These are phyloP conservation scores for Cerceris ruficornis DNA, from an alignment of 2,888 invertebrate genomes.

Conservation along the genomic window DNA sequence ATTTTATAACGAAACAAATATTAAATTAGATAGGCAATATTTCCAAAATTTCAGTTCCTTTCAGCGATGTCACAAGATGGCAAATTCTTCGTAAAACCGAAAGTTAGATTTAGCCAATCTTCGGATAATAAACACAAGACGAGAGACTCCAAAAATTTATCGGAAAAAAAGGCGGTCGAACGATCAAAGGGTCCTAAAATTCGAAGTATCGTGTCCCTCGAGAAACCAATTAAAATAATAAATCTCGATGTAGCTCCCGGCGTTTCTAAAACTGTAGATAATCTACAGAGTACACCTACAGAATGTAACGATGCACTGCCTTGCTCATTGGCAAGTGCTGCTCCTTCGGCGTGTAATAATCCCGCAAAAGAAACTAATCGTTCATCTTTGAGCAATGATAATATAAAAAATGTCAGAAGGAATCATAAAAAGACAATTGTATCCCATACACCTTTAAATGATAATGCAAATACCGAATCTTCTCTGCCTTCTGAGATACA, in stretches of 20 bases:
- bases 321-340: no score
- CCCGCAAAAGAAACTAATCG: no score
- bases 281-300: neutral
- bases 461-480: neutral
- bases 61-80: constrained; percentile 40
- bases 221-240: constrained; percentile 64
- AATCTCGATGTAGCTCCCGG: neutral
- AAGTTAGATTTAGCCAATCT: constrained; percentile 68
- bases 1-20: no score
- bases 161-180: neutral
- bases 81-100: constrained; percentile 60
- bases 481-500: neutral
- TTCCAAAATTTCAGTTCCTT: neutral
- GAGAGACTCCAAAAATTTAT: constrained; percentile 7
- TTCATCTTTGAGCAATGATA: no score
- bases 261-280: neutral
- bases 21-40: neutral
- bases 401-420: no score
- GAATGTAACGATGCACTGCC: no score
- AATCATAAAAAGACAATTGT: no score
- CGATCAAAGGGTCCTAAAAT: constrained; percentile 56
- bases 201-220: constrained; percentile 57
- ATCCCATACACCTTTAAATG: neutral
- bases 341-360: no score
- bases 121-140: constrained; percentile 17